Base-by-base conservation (phyloP, 2,113 vertebrate species). In the Corythoichthys haematopterus region DNA sequence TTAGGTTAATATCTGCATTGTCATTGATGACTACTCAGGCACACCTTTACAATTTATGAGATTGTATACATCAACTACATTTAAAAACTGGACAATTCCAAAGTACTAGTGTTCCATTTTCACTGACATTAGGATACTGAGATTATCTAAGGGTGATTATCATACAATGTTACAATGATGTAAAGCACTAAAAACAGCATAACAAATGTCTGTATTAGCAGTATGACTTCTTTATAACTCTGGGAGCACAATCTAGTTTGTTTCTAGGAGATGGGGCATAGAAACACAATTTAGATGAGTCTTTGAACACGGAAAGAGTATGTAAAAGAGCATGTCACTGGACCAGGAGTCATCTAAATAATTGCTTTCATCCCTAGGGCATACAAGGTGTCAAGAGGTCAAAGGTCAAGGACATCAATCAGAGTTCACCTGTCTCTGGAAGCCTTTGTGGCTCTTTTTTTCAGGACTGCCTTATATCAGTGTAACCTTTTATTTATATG, bases 401-500 rank as follows among this genome's bases (percentile, higher is more conserved):
- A 85, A 72, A 82, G 79, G 80, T 87, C 66, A 78, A 81, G 70
- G 63, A 77, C 70, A 70, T 85, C 80, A 60, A 68, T 84, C 80
- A 81, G 16, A 70, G 64, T 67, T 46, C 64, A 45, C 46, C 28
- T 72, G 57, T 45, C 48, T 46, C 66, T 13, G 64, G 60, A 4
- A 52, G 57, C 2, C 10, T 50, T 7, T 20, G 59, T n/a, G 59
- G 3, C n/a, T 12, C n/a, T 62, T 45, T 46, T 40, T 38, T 8
- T 28, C 12, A 14, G 40, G 38, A 62, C 55, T 57, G 55, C 35
- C 14, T 57, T 57, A 57, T 57, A 11, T 57, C 55, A 15, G 10
- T 33, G 13, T 36, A 36, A 28, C 11, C 55, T 35, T 35, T 57
- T 28, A 13, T 56, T 56, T 1, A 35, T 35, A 11, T 35, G 28